Base-by-base conservation (phyloP, 1,140 invertebrate species). In the Delia radicum region DNA sequence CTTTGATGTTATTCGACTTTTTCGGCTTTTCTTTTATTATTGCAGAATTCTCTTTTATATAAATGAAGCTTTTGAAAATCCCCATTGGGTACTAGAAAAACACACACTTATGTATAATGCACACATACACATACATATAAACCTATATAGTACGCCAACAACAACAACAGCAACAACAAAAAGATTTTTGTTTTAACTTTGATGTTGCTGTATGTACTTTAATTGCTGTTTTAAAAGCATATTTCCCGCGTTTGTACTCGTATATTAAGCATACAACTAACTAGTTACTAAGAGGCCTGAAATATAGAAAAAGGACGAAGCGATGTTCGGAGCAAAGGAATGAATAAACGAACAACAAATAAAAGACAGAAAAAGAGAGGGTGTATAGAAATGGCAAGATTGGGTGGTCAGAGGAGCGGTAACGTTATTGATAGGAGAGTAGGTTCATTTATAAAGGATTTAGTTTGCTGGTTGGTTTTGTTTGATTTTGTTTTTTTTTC, bases 181-280 rank as follows among this genome's bases (percentile, higher is more conserved):
- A 42, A 42, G 12, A 42, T 55, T 55, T 18, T 55, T 55, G n/a
- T n/a, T 55, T 55, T 55, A 21, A 18, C 48, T 55, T 55, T 55
- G 48, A 55, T 55, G 48, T 55, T 55, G 48, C 24, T 55, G 48
- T 21, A 24, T 69, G 65, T 69, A 69, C 65, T 69, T 69, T 69
- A 69, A 69, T 69, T 69, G 65, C 65, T 69, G 65, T 69, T 69
- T 69, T 69, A 69, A 69, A 69, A 69, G 65, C 65, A 69, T 69
- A 69, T 69, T 69, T 69, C 29, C 29, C 29, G 29, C 65, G 65
- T 26, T 33, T 55, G n/a, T 55, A 21, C 7, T 24, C n/a, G 48
- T 21, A 21, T 55, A 55, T 55, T 55, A 55, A 55, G 48, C 48
- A 55, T n/a, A 55, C 48, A 55, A 55, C 48, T 55, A 55, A 55